Percentiles rank a stretch among this genome's conserved stretches.
Evolutionary conservation across 1,140 invertebrate species (phyloP).

Genomic region (Musca domestica): DNA sequence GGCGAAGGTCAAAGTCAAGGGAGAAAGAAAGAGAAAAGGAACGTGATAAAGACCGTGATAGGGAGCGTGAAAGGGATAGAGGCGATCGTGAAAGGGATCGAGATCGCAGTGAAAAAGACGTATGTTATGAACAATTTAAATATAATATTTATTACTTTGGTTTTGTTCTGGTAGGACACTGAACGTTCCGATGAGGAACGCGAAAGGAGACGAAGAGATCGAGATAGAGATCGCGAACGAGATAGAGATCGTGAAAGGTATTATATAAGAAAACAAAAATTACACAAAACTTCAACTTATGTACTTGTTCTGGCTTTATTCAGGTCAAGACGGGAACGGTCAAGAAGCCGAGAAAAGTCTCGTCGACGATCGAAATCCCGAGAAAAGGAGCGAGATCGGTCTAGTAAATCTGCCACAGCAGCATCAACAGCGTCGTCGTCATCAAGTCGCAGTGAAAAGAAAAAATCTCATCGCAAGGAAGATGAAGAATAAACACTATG

Average conservation of each 20-base stretch:
- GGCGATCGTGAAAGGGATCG: conserved; percentile 37
- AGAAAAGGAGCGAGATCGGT: conserved; percentile 62
- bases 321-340: conserved; percentile 59
- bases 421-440: conserved; percentile 29
- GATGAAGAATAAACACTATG: conserved; percentile 55
- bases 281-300: background rate
- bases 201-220: conserved; percentile 38
- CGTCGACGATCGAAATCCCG: conserved; percentile 61
- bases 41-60: conserved; percentile 41
- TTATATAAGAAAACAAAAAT: background rate
- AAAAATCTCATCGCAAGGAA: conserved; percentile 64
- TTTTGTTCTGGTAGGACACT: conserved; percentile 17
- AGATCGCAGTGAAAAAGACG: conserved; percentile 37
- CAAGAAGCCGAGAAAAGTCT: conserved; percentile 61
- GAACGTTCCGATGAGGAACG: conserved; percentile 28
- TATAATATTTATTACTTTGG: background rate
- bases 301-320: conserved; percentile 25
- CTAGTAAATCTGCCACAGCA: conserved; percentile 35
- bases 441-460: conserved; percentile 57
- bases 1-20: conserved; percentile 57
- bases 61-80: conserved; percentile 50
- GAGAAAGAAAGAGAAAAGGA: conserved; percentile 54
- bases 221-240: conserved; percentile 55
- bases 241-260: conserved; percentile 45
- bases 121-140: background rate